Base-by-base conservation (phyloP, 2,888 invertebrate species). In the Latheticus oryzae region DNA sequence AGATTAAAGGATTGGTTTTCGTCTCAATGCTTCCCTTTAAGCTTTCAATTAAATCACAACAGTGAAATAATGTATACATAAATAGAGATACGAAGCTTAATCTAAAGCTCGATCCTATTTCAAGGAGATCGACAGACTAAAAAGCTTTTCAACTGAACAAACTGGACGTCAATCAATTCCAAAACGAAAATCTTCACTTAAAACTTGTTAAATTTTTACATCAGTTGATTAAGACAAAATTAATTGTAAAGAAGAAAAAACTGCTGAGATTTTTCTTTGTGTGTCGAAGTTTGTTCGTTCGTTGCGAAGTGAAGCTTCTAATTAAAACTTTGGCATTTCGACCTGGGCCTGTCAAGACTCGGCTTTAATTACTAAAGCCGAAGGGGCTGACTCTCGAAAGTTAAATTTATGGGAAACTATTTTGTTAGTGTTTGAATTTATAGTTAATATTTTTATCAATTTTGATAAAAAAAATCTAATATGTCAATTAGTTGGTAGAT, bases 1-100 rank as follows among this genome's bases (percentile, higher is more conserved):
- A n/a, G n/a, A n/a, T n/a, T n/a, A 45, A 28, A 30, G 45, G 45
- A 45, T 30, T 45, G n/a, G n/a, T n/a, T 8, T 24, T 15, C 16
- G 11, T 16, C 24, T 23, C 33, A 8, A 40, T n/a, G n/a, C 26
- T 26, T 26, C 28, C 21, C 16, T 12, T 24, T 11, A 42, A 28
- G 42, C 38, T 23, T 17, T 11, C 13, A 15, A 30, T 45, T 45
- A 30, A 16, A 45, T 17, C 30, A 17, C 13, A n/a, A 23, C 19
- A 30, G 45, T 47, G 24, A 47, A 33, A 33, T 30, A 30, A 32
- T 47, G 17, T 24, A 24, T 16, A 17, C 8, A 33, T 16, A 35
- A 47, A 35, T 24, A 17, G 45, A 45, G 42, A 12, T 21, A 5
- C 16, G n/a, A 4, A 24, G 42, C 42, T 42, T 16, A 26, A 16